Evolutionary conservation across 1,140 invertebrate species (phyloP), one percentile per base, ranked within the genome.

Genomic region (Drosophila parabipectinata): DNA sequence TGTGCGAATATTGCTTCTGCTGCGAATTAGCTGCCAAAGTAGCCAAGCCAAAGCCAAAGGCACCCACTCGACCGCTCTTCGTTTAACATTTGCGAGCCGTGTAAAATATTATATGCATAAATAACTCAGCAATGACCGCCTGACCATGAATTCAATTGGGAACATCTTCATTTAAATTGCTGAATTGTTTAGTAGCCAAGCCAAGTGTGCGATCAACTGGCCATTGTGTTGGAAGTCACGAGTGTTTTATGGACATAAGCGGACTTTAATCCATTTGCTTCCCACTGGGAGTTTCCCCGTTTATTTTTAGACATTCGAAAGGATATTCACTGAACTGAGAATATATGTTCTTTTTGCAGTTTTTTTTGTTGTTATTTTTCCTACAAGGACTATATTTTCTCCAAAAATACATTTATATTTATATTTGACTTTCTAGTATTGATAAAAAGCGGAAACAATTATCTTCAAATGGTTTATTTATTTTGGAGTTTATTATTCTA

Each of bases 1-100:
- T 83, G 83, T 83, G 79, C 72, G 83, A 88, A 79, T 76, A 72
- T 88, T 81, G 67, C 64, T 57, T 67, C 63, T 67, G 79, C 79
- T 74, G 72, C 76, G 67, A 77, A 77, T 82, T 68, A 83, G 77
- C 60, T 71, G 61, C 62, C 59, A 24, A 30, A 24, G 1, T 15
- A n/a, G 52, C 21, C 53, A 48, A 59, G 45, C 53, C 53, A 39
- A 56, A 74, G 58, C 63, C 61, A 24, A 9, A 67, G 61, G 41
- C 41, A 44, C 41, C 41, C 41, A 18, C 41, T 18, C 41, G 41
- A 18, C 28, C 63, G 53, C 67, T 57, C 52, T 71, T 71, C 52
- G 64, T 9, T 48, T 50, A 48, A 24, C 67, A 69, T 71, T 71
- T 50, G 47, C 30, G 37, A n/a, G 47, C 60, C 78, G 58, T 50